Base-by-base conservation (phyloP, 2,113 vertebrate species). In the Campylorhamphus procurvoides region DNA sequence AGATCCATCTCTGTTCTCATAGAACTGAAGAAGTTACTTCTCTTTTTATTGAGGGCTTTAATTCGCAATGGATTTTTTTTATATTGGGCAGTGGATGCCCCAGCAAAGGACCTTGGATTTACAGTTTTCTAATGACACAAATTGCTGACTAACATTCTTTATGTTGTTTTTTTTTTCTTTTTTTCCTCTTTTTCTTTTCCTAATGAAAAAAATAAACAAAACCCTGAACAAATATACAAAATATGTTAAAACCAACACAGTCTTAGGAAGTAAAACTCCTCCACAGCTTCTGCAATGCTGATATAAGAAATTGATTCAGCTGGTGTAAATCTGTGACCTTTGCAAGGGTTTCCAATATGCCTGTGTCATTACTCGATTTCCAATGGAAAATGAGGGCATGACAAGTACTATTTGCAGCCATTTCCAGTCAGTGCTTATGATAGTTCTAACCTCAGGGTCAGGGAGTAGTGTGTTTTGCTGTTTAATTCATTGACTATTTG, bases 361-460 rank as follows among this genome's bases (percentile, higher is more conserved):
- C 76, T 84, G 46, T 95, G 89, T 75, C 94, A 92, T 84, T 93
- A 84, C 91, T 90, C 1, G n/a, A 92, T 95, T 96, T 94, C 92
- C 88, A 94, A 89, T 94, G 94, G 92, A 96, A 96, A 93, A 60
- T 39, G 69, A 88, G 85, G 63, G 42, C 85, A 93, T 5, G 49
- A 78, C 78, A 83, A 93, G 76, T 84, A 44, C 79, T 90, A 74
- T 93, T 80, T 95, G 68, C 55, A 74, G 86, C 59, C 83, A 66
- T 76, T 95, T 93, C 86, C 88, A 93, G 83, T 67, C 86, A 81
- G 42, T 94, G 64, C 79, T 93, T 74, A 39, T 93, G 95, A 92
- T 86, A 73, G 85, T 55, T 88, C 83, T 94, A 42, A 94, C 88
- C 88, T 67, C 0, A 0, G 63, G 90, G 90, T 95, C 88, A 86